These are phyloP conservation scores for Apis dorsata DNA, from an alignment of 1,140 invertebrate genomes.

Conservation along the genomic window DNA sequence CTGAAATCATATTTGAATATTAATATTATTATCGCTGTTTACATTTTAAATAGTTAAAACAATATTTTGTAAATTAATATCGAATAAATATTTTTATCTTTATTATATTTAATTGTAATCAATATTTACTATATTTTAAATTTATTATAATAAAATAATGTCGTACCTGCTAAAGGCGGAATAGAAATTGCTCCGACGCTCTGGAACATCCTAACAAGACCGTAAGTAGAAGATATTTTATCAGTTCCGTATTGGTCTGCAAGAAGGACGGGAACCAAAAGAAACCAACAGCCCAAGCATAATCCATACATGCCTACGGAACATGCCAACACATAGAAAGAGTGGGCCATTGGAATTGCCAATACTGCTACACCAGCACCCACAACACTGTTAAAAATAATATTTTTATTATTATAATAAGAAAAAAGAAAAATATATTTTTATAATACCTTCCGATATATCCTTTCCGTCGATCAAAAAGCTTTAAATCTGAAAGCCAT, in stretches of 20 bases:
- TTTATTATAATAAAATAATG: too few relatives aligned
- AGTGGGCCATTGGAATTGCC: constrained; percentile 83
- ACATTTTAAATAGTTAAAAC: too few relatives aligned
- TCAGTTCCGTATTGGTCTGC: constrained; percentile 87
- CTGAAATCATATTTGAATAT: constrained; percentile 70
- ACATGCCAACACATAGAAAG: constrained; percentile 83
- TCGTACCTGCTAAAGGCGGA: constrained; percentile 84
- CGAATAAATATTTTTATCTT: neutral
- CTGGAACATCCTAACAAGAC: constrained; percentile 87
- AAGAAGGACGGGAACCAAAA: constrained; percentile 86
- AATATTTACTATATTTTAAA: neutral
- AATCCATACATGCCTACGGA: constrained; percentile 84
- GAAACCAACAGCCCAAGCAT: constrained; percentile 87
- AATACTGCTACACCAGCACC: constrained; percentile 85
- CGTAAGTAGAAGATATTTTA: constrained; percentile 87
- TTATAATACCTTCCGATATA: constrained; percentile 84
- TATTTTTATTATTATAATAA: neutral
- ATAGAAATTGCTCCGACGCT: constrained; percentile 87
- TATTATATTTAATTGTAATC: neutral
- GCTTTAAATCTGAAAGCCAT: constrained; percentile 85
- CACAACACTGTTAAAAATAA: constrained; percentile 81
- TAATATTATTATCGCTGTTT: neutral
- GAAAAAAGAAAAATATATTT: constrained; percentile 40
- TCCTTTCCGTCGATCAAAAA: constrained; percentile 86
- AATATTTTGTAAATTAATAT: constrained; percentile 12